These are phyloP conservation scores for Druon quercuslanigerum DNA, from an alignment of 1,140 invertebrate species.

Conservation along the genomic window DNA sequence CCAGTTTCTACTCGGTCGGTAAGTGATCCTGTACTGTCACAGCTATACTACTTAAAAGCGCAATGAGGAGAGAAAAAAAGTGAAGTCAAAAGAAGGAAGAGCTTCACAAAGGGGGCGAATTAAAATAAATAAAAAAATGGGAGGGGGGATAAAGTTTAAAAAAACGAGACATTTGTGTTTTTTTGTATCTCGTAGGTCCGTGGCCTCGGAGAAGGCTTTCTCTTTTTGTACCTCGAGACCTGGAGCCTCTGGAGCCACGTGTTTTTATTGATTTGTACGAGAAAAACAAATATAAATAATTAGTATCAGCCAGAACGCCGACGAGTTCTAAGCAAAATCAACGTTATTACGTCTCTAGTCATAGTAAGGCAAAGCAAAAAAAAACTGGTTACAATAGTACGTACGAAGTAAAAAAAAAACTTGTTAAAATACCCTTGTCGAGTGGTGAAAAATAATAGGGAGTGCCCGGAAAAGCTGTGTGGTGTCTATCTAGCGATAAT, in stretches of 20 bases:
- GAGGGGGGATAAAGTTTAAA: conserved; percentile 13
- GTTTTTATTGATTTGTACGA: conserved; percentile 61
- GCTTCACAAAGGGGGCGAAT: neutral
- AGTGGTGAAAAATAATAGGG: conserved; percentile 2
- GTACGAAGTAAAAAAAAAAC: conserved; percentile 34
- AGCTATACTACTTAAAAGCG: neutral
- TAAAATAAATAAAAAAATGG: conserved; percentile 1
- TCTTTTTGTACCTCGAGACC: conserved; percentile 57
- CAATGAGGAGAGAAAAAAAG: conserved; percentile 45
- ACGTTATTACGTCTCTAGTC: conserved; percentile 67
- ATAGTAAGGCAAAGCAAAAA: conserved; percentile 51
- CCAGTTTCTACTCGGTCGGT: no score
- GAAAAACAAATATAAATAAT: conserved; percentile 44
- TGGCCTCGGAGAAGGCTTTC: conserved; percentile 47
- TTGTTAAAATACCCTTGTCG: conserved; percentile 31
- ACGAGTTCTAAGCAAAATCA: conserved; percentile 52
- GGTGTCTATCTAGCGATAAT: conserved; percentile 23
- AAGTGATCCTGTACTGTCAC: no score
- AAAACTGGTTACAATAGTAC: conserved; percentile 44
- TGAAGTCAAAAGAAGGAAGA: conserved; percentile 16
- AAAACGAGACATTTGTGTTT: conserved; percentile 54
- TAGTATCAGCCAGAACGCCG: conserved; percentile 37
- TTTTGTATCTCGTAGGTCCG: conserved; percentile 58
- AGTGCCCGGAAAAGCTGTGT: conserved; percentile 20
- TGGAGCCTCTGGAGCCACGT: conserved; percentile 49